Base-by-base conservation (phyloP, 1,140 invertebrate species). In the Heliconius himera region DNA sequence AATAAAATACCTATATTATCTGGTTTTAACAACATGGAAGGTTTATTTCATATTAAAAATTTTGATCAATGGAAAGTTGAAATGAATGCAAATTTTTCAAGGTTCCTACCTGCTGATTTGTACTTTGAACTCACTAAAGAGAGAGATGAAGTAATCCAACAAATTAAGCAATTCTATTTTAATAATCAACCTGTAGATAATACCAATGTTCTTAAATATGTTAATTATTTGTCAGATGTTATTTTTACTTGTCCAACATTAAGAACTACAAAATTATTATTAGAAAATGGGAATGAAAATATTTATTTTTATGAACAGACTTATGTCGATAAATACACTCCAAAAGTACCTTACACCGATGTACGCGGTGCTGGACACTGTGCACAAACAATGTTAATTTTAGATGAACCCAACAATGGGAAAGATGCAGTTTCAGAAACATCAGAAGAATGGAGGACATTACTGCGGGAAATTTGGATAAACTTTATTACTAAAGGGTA, bases 31-130 rank as follows among this genome's bases (percentile, higher is more conserved):
- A 79, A 87, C 38, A 88, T 90, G 70, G 70, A 72, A 41, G 70
- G 70, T 11, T 72, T 72, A 13, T 41, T 91, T 33, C 74, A 86
- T 60, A 60, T 87, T 49, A 18, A 38, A 9, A 8, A 72, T 8
- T 91, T 88, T 79, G 83, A 91, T 18, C 51, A 38, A 54, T 90
- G 84, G 85, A 90, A 88, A 82, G 71, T 86, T 49, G 36, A 82
- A 72, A 92, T 93, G 90, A 90, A 91, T 79, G 46, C 81, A 0
- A 90, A 91, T 2, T 91, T 92, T 84, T 84, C 86, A 9, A 83
- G 88, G 13, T 92, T 89, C 60, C 80, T 91, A 73, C 90, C 88
- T 38, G 56, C 46, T 54, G 90, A 91, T 76, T 82, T 91, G 29
- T 29, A 84, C 13, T 91, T 91, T 82, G 49, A 79, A 20, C 83